Evolutionary conservation across 2,113 vertebrate species (phyloP).

Genomic region (Mastomys coucha): DNA sequence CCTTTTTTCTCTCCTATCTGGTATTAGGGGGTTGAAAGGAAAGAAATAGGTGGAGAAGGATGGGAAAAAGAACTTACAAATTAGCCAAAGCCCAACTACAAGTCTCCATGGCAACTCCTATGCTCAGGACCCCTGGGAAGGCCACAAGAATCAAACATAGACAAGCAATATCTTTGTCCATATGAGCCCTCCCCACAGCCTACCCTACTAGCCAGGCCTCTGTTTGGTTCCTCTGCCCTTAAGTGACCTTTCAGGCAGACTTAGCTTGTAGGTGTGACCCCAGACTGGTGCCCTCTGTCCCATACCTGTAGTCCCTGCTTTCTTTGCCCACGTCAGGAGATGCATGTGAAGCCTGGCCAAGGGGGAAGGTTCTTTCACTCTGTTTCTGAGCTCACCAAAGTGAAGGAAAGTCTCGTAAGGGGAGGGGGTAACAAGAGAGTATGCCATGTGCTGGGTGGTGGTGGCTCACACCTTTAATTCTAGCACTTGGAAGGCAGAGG

Average conservation of each 20-base stretch:
- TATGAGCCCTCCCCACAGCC: no score
- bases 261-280: no score
- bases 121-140: not conserved
- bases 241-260: not conserved
- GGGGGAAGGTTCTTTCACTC: not conserved
- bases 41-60: no score
- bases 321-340: not conserved
- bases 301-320: not conserved
- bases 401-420: no score
- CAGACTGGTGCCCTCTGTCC: not conserved
- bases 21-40: no score
- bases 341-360: rapidly evolving
- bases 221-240: not conserved
- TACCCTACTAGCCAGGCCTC: not conserved
- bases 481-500: not conserved
- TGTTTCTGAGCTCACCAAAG: not conserved
- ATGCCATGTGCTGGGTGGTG: rapidly evolving
- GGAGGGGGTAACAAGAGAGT: not conserved
- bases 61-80: no score
- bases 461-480: not conserved
- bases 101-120: conserved; percentile 26
- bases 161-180: rapidly evolving
- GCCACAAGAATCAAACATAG: rapidly evolving
- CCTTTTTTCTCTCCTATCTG: no score
- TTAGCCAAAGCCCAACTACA: no score